phyloP scores from a whole-genome alignment of 1,140 invertebrate species.

The Zelostemma sp. region DNA sequence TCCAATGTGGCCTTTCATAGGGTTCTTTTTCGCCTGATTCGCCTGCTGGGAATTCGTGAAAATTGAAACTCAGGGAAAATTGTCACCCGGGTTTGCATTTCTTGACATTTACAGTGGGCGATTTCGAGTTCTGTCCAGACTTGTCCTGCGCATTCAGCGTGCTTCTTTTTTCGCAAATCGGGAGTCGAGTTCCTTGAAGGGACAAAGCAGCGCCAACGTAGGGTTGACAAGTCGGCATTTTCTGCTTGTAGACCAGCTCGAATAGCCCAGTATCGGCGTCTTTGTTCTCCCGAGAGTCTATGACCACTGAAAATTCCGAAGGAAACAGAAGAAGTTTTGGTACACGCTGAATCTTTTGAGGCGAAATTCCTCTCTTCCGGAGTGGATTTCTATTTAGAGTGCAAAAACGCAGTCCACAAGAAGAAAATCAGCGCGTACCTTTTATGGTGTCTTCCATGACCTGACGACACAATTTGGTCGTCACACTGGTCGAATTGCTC shows the following conservation, averaged over 20 bases:
- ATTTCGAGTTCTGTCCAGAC: slow-evolving; percentile 40
- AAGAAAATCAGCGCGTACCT: too few relatives aligned
- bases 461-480: slow-evolving; percentile 85
- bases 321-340: slow-evolving; percentile 42
- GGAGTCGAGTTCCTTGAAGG: slow-evolving; percentile 76
- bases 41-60: slow-evolving; percentile 25
- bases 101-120: slow-evolving; percentile 52
- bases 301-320: slow-evolving; percentile 84
- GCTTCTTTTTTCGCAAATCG: slow-evolving; percentile 48
- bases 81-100: too few relatives aligned
- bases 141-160: slow-evolving; percentile 42
- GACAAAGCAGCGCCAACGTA: slow-evolving; percentile 85
- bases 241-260: slow-evolving; percentile 85
- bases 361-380: too few relatives aligned
- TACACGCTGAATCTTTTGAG: too few relatives aligned
- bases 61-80: too few relatives aligned
- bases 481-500: slow-evolving; percentile 89
- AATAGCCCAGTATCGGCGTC: slow-evolving; percentile 89
- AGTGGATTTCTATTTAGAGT: too few relatives aligned
- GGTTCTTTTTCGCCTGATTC: slow-evolving; percentile 44
- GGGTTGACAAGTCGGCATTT: slow-evolving; percentile 80
- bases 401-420: too few relatives aligned
- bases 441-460: slow-evolving; percentile 93
- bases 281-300: slow-evolving; percentile 84
- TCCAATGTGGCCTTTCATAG: slow-evolving; percentile 63